Percentiles rank a stretch among this genome's conserved stretches.
These are phyloP conservation scores for Podocnemis expansa DNA, from an alignment of 2,113 vertebrate species.

Conservation along the genomic window DNA sequence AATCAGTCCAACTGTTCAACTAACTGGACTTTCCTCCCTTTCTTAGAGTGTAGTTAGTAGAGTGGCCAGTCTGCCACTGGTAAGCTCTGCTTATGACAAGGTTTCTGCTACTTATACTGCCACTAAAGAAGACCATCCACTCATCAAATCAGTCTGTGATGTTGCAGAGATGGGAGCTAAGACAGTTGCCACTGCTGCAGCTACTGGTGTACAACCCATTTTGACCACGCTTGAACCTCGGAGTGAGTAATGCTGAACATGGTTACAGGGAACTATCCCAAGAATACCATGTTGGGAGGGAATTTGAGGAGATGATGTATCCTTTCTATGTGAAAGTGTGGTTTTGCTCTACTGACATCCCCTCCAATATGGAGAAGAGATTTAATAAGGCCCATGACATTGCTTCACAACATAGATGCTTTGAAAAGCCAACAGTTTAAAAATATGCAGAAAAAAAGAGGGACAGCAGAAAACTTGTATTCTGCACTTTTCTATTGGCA, in stretches of 20 bases:
- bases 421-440: not conserved
- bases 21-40: not conserved
- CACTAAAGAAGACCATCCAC: conserved; percentile 85
- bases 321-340: not conserved
- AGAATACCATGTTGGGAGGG: not conserved
- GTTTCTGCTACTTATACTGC: conserved; percentile 76
- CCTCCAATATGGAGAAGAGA: not conserved
- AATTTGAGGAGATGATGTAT: not conserved
- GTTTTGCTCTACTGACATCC: not conserved
- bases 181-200: conserved; percentile 50
- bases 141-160: conserved; percentile 83
- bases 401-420: not conserved
- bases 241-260: conserved; percentile 70
- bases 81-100: conserved; percentile 78
- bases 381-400: not conserved
- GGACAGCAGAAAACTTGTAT: not conserved
- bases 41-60: conserved; percentile 73
- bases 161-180: conserved; percentile 74
- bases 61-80: conserved; percentile 77
- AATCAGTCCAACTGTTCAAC: too few relatives aligned
- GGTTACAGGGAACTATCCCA: not conserved
- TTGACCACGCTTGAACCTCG: conserved; percentile 86
- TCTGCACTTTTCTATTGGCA: not conserved
- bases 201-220: conserved; percentile 83
- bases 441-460: not conserved